Evolutionary conservation across 2,797 vertebrate species (phyloP), one percentile per base, ranked within the genome.

Genomic region (Syngnathus rostellatus): DNA sequence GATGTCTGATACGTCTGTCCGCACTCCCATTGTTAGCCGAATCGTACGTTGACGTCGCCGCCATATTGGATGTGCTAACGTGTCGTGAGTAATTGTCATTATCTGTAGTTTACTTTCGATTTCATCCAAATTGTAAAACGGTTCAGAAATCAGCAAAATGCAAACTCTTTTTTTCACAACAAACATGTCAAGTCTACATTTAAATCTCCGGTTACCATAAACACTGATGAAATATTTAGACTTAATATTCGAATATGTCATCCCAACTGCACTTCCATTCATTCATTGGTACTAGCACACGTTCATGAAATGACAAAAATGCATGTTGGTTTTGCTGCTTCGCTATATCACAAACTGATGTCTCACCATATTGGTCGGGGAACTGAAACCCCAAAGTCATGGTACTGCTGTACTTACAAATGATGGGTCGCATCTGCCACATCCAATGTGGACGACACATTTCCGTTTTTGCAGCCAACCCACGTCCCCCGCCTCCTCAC

Each of bases 391-490:
- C 48, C 8, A 8, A n/a, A n/a, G 19, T 46, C 14, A 46, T 5
- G 45, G 14, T 46, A 46, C 45, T 5, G 17, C 45, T 17, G 4
- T 16, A 0, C 14, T 48, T 43, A 43, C 14, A 48, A 48, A 17
- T 16, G 6, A 48, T 17, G 19, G 19, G n/a, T 51, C n/a, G 21
- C 19, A 21, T 37, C 6, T 17, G 55, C 55, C 55, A 31, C 55
- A 57, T 31, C 31, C 25, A 57, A 57, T 37, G 37, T 57, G 55
- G 55, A 5, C 2, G 55, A 17, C 25, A 69, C 19, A 21, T n/a
- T 21, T 19, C 8, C 50, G 9, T 51, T 48, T 48, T 48, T 46
- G 68, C 62, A 77, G 67, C 50, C 50, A 51, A 8, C 50, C 50
- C 19, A 3, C 61, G 19, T 64, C 69, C 59, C 11, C 11, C 39